Conservation (phyloP, 1,140 invertebrate species). For the Listronotus bonariensis region DNA sequence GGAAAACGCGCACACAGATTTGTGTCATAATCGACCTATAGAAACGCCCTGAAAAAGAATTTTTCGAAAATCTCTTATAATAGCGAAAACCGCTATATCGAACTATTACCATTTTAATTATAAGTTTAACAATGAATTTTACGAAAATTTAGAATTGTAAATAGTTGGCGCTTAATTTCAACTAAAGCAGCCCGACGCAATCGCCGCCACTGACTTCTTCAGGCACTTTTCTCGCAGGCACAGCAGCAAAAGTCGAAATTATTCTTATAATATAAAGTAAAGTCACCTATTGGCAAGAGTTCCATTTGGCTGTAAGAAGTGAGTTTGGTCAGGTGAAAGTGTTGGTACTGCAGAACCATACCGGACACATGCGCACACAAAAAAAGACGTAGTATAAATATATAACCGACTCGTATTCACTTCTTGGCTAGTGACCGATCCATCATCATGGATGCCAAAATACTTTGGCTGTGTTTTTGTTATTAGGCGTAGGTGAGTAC, state of each 20-base stretch:
- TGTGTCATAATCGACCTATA: no score
- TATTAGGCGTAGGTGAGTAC: slow-evolving; percentile 51
- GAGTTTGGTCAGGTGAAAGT: slow-evolving; percentile 48
- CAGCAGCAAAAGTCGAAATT: slow-evolving; percentile 30
- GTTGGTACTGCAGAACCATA: slow-evolving; percentile 29
- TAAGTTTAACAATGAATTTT: no score
- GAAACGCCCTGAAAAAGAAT: no score
- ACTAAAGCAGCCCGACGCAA: no score
- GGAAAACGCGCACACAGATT: no score
- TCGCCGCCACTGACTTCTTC: no score
- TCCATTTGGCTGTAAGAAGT: slow-evolving; percentile 42
- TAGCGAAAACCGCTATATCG: no score
- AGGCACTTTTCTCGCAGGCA: not conserved
- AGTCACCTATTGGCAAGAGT: slow-evolving; percentile 50
- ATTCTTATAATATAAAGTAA: slow-evolving; percentile 49
- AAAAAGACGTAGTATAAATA: slow-evolving; percentile 54
- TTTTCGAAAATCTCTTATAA: no score
- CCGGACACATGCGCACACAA: slow-evolving; percentile 49
- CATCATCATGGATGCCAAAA: slow-evolving; percentile 51
- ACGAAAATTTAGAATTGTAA: no score
- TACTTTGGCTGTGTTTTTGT: slow-evolving; percentile 54
- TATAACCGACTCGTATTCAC: slow-evolving; percentile 50
- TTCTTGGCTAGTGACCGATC: slow-evolving; percentile 56
- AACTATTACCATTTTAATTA: no score
- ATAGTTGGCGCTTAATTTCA: no score